phyloP scores from a whole-genome alignment of 2,797 vertebrate genomes.

The Lepus oiostolus region DNA sequence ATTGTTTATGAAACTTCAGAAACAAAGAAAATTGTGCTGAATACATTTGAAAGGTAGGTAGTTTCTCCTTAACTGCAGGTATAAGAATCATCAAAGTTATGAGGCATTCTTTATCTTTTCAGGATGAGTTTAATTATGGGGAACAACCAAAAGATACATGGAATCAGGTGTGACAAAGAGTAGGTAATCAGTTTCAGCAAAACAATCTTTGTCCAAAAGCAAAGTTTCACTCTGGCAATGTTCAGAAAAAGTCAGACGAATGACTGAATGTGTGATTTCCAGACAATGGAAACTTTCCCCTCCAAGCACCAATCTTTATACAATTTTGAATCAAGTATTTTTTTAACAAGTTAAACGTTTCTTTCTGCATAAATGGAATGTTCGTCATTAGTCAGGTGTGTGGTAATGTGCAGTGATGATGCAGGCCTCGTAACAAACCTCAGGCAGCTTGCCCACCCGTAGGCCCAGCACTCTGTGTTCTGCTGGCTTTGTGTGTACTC shows the following conservation, averaged over 20 bases:
- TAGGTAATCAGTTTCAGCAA: neutral
- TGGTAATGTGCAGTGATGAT: neutral
- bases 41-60: neutral
- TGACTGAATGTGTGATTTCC: neutral
- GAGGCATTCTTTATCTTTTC: neutral
- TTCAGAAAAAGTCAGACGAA: neutral
- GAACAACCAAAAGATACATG: neutral
- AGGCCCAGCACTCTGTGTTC: no score
- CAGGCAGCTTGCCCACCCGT: fast-evolving
- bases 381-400: neutral
- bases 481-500: neutral
- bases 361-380: neutral
- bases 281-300: neutral
- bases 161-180: neutral
- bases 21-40: neutral
- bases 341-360: neutral
- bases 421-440: fast-evolving
- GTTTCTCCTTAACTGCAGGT: neutral
- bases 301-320: neutral
- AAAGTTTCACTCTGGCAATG: neutral
- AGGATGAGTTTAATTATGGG: neutral
- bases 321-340: neutral
- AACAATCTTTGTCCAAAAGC: neutral
- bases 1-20: slow-evolving; percentile 4
- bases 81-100: neutral